Conservation (phyloP, 1,140 invertebrate genomes). For the Calycopis cecrops region DNA sequence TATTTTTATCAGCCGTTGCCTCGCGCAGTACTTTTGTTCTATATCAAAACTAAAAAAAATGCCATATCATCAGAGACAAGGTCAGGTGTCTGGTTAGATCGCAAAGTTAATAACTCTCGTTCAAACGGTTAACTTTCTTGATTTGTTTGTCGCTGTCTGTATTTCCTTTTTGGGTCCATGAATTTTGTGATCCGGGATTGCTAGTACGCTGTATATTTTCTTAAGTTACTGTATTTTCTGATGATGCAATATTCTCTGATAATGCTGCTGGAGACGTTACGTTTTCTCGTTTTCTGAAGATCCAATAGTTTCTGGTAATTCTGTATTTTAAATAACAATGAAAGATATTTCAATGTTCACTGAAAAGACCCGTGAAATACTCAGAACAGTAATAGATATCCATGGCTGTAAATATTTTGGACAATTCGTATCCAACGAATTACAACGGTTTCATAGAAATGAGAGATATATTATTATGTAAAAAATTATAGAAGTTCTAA, state of each 20-base stretch:
- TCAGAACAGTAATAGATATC: slow-evolving; percentile 1
- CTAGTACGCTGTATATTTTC: background rate
- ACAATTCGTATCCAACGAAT: slow-evolving; percentile 1
- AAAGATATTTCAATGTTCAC: slow-evolving; percentile 1
- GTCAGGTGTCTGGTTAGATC: no score
- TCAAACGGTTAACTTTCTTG: no score
- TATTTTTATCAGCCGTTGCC: no score
- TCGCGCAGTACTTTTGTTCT: no score
- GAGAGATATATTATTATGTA: slow-evolving; percentile 1
- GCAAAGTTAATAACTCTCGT: no score
- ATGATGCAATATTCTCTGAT: slow-evolving; percentile 6
- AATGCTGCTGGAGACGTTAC: background rate
- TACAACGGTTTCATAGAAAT: slow-evolving; percentile 1
- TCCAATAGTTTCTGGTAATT: slow-evolving; percentile 2
- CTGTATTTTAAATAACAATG: slow-evolving; percentile 7
- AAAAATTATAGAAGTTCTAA: slow-evolving; percentile 1
- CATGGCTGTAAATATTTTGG: slow-evolving; percentile 3
- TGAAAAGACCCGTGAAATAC: background rate
- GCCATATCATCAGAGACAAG: no score
- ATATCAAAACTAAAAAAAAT: no score
- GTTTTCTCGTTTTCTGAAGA: slow-evolving; percentile 8
- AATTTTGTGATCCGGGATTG: no score
- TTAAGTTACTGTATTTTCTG: slow-evolving; percentile 4
- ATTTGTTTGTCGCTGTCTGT: no score
- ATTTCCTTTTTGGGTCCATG: no score